Conservation (phyloP, 2,797 vertebrate genomes). For the Dendrocincla fuliginosa region DNA sequence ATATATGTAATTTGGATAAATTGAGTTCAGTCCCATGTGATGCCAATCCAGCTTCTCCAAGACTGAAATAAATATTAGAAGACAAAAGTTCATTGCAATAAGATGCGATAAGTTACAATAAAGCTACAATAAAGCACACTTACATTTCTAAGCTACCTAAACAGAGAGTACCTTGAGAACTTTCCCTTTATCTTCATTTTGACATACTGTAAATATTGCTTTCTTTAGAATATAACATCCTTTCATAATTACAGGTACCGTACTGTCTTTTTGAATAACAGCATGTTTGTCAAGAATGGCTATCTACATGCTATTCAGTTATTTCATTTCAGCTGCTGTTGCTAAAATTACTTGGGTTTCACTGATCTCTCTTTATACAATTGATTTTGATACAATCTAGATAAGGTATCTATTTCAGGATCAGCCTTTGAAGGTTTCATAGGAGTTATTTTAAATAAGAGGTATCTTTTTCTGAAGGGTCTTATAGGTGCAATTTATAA, state of each 20-base stretch:
- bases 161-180: neutral
- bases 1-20: slow-evolving; percentile 25
- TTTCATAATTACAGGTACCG: slow-evolving; percentile 16
- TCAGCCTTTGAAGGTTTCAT: slow-evolving; percentile 16
- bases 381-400: neutral
- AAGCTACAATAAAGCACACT: neutral
- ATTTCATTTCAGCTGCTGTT: neutral
- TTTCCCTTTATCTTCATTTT: slow-evolving; percentile 23
- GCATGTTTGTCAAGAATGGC: neutral
- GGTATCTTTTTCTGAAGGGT: neutral
- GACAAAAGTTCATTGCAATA: neutral
- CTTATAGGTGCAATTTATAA: neutral
- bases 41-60: neutral
- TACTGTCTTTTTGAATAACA: slow-evolving; percentile 40
- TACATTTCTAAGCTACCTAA: neutral
- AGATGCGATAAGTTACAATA: neutral
- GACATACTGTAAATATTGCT: neutral
- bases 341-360: neutral
- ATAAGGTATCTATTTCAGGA: neutral
- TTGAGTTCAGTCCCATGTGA: neutral
- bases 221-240: neutral
- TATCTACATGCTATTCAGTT: neutral
- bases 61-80: neutral
- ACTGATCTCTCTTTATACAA: neutral
- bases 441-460: slow-evolving; percentile 24